Percentiles rank a stretch among this genome's conserved stretches.
Evolutionary conservation across 2,888 invertebrate genomes (phyloP).

Genomic region (Netelia inedita): DNA sequence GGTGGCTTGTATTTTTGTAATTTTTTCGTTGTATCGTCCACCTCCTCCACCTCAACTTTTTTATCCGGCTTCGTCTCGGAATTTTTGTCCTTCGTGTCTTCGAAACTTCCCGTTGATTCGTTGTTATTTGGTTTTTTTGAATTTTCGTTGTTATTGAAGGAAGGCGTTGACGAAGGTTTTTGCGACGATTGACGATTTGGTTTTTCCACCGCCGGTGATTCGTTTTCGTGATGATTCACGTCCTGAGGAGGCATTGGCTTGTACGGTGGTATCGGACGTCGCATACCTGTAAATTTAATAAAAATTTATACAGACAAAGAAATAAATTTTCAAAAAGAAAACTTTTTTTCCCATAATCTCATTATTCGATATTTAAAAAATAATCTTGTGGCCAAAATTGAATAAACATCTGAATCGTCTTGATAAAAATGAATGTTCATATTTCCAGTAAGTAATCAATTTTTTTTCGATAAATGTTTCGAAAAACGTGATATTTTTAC

Average conservation of each 20-base stretch:
- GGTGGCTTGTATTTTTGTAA: slow-evolving; percentile 77
- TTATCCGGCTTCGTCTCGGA: background rate
- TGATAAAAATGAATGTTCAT: background rate
- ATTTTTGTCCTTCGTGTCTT: slow-evolving; percentile 24
- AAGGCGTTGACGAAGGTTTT: slow-evolving; percentile 61
- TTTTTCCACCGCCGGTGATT: slow-evolving; percentile 65
- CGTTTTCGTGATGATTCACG: slow-evolving; percentile 52
- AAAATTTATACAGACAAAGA: background rate
- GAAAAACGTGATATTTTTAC: slow-evolving; percentile 63
- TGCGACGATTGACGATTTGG: slow-evolving; percentile 68
- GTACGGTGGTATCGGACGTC: slow-evolving; percentile 79
- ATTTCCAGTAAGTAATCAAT: background rate
- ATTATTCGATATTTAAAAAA: background rate
- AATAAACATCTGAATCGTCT: background rate
- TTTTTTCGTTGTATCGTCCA: slow-evolving; percentile 61
- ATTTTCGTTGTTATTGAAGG: slow-evolving; percentile 60
- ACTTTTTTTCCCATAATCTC: background rate
- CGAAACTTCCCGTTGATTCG: slow-evolving; percentile 6
- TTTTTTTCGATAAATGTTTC: background rate
- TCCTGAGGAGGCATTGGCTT: slow-evolving; percentile 78
- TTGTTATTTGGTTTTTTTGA: slow-evolving; percentile 70
- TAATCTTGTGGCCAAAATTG: background rate
- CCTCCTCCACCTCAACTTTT: background rate
- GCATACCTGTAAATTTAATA: slow-evolving; percentile 71
- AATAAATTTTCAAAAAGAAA: slow-evolving; percentile 1